Evolutionary conservation across 1,140 invertebrate genomes (phyloP).

Genomic region (Andricus grossulariae): DNA sequence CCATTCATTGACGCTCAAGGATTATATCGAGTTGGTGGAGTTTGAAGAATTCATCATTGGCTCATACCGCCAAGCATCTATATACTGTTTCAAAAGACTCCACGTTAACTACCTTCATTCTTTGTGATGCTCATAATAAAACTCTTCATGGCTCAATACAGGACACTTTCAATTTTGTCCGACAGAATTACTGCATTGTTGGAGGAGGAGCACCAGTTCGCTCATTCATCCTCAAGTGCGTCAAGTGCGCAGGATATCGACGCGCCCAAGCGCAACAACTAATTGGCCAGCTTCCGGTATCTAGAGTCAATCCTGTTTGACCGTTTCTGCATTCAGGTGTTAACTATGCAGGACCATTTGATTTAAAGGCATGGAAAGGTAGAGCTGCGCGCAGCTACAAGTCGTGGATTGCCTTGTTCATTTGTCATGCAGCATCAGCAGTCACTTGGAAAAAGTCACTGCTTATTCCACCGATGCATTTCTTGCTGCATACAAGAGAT

Average conservation of each 20-base stretch:
- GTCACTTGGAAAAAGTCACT: slow-evolving; percentile 66
- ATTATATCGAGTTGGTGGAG: slow-evolving; percentile 40
- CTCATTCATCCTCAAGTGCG: slow-evolving; percentile 43
- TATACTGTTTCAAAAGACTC: slow-evolving; percentile 40
- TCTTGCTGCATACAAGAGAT: slow-evolving; percentile 63
- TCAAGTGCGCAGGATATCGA: slow-evolving; percentile 48
- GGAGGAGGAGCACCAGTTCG: slow-evolving; percentile 39
- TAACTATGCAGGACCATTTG: slow-evolving; percentile 68
- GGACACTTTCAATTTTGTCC: slow-evolving; percentile 40
- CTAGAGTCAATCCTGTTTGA: slow-evolving; percentile 49
- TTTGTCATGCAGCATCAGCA: slow-evolving; percentile 61
- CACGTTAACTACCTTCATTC: slow-evolving; percentile 48
- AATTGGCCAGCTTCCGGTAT: slow-evolving; percentile 64
- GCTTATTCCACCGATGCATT: slow-evolving; percentile 65
- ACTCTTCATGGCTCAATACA: slow-evolving; percentile 54
- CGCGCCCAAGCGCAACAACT: slow-evolving; percentile 33
- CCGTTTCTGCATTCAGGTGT: slow-evolving; percentile 64
- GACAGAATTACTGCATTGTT: slow-evolving; percentile 48
- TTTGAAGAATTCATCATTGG: not conserved
- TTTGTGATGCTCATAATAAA: slow-evolving; percentile 49
- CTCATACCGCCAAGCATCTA: slow-evolving; percentile 45
- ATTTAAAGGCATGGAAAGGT: slow-evolving; percentile 37
- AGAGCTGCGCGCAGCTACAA: slow-evolving; percentile 42
- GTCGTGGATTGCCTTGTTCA: slow-evolving; percentile 50
- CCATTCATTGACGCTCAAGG: slow-evolving; percentile 18